phyloP scores from a whole-genome alignment of 2,797 vertebrate species.

The Salmo trutta region DNA sequence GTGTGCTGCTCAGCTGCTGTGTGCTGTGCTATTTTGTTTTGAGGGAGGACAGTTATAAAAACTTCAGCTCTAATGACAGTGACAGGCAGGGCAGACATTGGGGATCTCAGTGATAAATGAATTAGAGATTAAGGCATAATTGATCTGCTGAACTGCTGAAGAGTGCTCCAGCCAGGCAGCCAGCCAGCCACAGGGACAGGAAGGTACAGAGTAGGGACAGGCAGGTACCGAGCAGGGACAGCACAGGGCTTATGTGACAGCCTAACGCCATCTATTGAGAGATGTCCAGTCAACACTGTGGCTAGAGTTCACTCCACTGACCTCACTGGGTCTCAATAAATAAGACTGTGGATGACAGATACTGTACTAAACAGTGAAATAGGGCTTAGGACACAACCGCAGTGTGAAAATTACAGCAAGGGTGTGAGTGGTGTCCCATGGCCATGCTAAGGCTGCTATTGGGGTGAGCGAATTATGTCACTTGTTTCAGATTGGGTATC shows the following conservation, averaged over 20 bases:
- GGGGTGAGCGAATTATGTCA: neutral
- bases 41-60: neutral
- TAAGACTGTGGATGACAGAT: neutral
- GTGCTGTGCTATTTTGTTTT: no score
- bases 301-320: neutral
- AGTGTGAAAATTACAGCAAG: neutral
- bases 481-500: neutral
- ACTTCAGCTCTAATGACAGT: neutral
- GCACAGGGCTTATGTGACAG: conserved; percentile 7
- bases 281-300: neutral
- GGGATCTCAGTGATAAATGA: neutral
- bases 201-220: neutral
- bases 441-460: neutral
- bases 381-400: neutral
- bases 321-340: neutral
- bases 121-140: neutral
- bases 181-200: neutral
- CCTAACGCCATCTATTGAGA: conserved; percentile 13
- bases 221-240: neutral
- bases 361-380: neutral
- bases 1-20: neutral
- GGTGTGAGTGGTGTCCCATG: neutral
- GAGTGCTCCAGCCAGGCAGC: neutral
- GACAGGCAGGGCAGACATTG: neutral
- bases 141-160: neutral